Evolutionary conservation across 2,113 vertebrate species (phyloP).

Genomic region (Cyprinodon brontotheroides): DNA sequence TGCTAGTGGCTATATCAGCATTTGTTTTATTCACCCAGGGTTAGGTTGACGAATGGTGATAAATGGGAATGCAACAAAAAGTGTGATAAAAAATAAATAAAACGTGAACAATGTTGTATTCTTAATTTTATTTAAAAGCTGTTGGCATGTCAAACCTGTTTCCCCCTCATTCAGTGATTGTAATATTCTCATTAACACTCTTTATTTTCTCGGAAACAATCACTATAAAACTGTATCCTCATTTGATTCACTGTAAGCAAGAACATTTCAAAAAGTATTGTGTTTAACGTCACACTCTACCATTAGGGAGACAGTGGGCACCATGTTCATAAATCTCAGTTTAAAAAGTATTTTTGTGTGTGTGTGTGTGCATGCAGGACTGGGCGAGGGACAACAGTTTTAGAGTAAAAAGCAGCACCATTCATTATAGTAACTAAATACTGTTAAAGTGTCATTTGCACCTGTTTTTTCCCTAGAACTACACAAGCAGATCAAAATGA

Average conservation of each 20-base stretch:
- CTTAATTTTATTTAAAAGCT: slow-evolving; percentile 37
- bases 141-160: slow-evolving; percentile 60
- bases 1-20: slow-evolving; percentile 3
- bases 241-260: slow-evolving; percentile 50
- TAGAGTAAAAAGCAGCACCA: slow-evolving; percentile 87
- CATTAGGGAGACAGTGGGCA: slow-evolving; percentile 70
- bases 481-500: slow-evolving; percentile 69
- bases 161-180: slow-evolving; percentile 31
- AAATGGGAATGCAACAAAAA: slow-evolving; percentile 14
- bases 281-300: slow-evolving; percentile 69
- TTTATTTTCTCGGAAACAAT: slow-evolving; percentile 16
- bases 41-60: slow-evolving; percentile 35
- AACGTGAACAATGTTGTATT: slow-evolving; percentile 17
- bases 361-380: slow-evolving; percentile 73
- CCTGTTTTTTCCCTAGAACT: slow-evolving; percentile 76
- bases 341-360: slow-evolving; percentile 79
- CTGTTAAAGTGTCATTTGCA: slow-evolving; percentile 83
- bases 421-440: slow-evolving; percentile 81
- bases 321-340: slow-evolving; percentile 75
- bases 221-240: slow-evolving; percentile 46
- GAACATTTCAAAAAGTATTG: slow-evolving; percentile 74
- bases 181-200: slow-evolving; percentile 26
- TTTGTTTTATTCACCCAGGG: slow-evolving; percentile 26
- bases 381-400: slow-evolving; percentile 77
- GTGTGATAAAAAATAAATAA: slow-evolving; percentile 32